phyloP scores from a whole-genome alignment of 1,140 invertebrate species.

The Caerostris darwini region DNA sequence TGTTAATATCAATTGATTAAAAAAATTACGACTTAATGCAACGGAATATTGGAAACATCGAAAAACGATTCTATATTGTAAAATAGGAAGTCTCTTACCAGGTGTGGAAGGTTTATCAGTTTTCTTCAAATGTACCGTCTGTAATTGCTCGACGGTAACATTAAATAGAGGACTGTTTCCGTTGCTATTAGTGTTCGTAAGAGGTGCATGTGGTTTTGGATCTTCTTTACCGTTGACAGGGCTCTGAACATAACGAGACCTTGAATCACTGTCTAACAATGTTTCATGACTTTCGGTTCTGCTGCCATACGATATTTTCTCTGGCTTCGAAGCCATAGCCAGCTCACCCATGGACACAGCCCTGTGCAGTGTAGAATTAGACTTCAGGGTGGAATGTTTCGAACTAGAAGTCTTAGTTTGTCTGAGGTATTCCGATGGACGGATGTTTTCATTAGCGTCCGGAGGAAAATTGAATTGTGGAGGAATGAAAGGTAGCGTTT shows the following conservation, averaged over 20 bases:
- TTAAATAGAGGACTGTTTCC: constrained; percentile 84
- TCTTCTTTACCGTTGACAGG: constrained; percentile 38
- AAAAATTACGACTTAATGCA: no score
- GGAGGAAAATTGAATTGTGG: constrained; percentile 89
- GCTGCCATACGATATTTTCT: constrained; percentile 67
- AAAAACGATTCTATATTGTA: not conserved
- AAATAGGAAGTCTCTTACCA: constrained; percentile 19
- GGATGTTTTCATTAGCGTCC: constrained; percentile 89
- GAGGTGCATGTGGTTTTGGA: constrained; percentile 37
- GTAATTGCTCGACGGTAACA: constrained; percentile 92
- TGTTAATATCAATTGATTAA: no score
- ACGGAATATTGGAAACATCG: not conserved
- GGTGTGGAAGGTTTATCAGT: constrained; percentile 83
- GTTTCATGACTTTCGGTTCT: constrained; percentile 75
- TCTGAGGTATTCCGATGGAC: constrained; percentile 94
- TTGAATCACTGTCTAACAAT: constrained; percentile 68
- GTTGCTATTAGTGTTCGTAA: constrained; percentile 80
- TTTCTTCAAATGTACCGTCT: constrained; percentile 89
- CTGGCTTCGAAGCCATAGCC: constrained; percentile 43
- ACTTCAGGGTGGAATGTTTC: constrained; percentile 68
- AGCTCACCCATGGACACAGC: constrained; percentile 72
- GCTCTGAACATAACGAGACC: constrained; percentile 55
- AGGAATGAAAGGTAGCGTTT: constrained; percentile 91
- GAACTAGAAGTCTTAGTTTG: constrained; percentile 84
- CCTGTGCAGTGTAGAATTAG: constrained; percentile 59